phyloP scores from a whole-genome alignment of 2,113 vertebrate genomes.

The Craseonycteris thonglongyai region DNA sequence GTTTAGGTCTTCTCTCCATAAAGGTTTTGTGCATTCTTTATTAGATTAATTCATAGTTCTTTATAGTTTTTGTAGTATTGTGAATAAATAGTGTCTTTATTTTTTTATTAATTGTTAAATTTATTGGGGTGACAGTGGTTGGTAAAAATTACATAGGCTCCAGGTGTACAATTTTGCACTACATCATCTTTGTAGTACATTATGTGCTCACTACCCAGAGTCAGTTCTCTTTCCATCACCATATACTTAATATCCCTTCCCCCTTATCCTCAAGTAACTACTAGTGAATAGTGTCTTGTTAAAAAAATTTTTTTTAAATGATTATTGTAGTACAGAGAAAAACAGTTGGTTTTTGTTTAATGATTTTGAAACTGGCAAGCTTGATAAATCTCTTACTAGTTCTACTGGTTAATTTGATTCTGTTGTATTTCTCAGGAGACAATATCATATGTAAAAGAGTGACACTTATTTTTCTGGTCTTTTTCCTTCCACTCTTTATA shows the following conservation, averaged over 20 bases:
- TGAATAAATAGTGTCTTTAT: not conserved
- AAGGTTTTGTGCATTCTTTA: not conserved
- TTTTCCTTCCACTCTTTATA: not conserved
- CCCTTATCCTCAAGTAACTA: no score
- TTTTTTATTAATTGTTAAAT: no score
- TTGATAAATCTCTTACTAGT: not conserved
- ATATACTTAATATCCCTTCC: no score
- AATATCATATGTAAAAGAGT: not conserved
- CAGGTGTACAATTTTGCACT: no score
- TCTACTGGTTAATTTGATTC: not conserved
- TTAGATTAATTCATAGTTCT: not conserved
- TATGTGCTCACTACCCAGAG: no score
- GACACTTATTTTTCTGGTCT: not conserved
- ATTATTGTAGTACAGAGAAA: not conserved
- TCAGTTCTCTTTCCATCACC: no score
- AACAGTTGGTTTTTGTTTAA: not conserved
- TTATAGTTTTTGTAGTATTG: not conserved
- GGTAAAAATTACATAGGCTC: no score
- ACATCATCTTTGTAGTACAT: no score
- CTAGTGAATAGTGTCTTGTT: not conserved
- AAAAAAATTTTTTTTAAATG: not conserved
- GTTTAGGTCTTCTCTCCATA: not conserved
- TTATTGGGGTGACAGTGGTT: no score
- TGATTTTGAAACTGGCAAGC: not conserved
- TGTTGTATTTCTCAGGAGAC: not conserved